Conservation (phyloP, 2,888 invertebrate species). For the Eremobia ochroleuca region DNA sequence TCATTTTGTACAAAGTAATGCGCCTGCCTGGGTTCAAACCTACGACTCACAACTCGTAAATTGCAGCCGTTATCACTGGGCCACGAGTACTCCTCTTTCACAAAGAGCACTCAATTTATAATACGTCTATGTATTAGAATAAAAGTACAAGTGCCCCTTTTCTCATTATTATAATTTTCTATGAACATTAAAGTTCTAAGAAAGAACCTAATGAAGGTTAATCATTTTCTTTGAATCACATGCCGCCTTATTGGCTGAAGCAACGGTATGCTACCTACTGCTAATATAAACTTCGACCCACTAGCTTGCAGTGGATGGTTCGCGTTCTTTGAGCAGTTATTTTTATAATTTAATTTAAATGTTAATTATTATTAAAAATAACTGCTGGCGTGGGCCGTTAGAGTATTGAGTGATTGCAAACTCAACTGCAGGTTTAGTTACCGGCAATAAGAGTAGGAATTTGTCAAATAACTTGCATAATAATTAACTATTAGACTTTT, state of each 20-base stretch:
- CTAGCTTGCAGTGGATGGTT: neutral
- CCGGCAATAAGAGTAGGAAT: neutral
- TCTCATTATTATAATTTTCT: constrained; percentile 51
- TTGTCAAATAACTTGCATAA: neutral
- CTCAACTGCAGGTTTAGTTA: neutral
- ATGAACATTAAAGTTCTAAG: constrained; percentile 44
- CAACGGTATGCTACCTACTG: constrained; percentile 2
- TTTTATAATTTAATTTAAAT: neutral
- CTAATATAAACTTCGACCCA: constrained; percentile 12
- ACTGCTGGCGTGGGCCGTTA: neutral
- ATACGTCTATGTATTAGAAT: neutral
- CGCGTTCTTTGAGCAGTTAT: neutral
- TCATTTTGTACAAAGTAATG: too few relatives aligned
- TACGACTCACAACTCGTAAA: too few relatives aligned
- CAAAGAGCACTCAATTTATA: neutral
- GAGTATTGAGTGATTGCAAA: neutral
- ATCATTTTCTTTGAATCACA: constrained; percentile 50
- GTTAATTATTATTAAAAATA: neutral
- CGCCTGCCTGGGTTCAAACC: too few relatives aligned
- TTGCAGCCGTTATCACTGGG: too few relatives aligned
- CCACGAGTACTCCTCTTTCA: neutral
- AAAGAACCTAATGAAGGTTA: constrained; percentile 44
- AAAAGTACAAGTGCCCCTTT: constrained; percentile 34
- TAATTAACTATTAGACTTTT: neutral
- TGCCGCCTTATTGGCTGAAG: constrained; percentile 33